Conservation (phyloP, 2,888 invertebrate species). For the Idaea aversata region DNA sequence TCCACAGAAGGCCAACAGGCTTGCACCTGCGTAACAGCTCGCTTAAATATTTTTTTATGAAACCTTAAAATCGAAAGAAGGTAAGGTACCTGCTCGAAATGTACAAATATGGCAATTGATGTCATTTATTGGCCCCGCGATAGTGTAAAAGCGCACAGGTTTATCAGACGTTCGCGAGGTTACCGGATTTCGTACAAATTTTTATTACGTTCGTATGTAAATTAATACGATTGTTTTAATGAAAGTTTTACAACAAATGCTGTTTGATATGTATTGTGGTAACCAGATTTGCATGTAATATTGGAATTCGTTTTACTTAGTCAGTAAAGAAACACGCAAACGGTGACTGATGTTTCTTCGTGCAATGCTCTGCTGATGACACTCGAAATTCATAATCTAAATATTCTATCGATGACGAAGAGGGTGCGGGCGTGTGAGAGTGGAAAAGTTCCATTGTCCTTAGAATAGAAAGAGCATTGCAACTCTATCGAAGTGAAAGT, state of each 20-base stretch:
- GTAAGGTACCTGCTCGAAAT: background rate
- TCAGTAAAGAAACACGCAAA: background rate
- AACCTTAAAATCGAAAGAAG: background rate
- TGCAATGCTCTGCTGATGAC: background rate
- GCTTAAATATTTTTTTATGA: conserved; percentile 4
- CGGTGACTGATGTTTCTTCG: background rate
- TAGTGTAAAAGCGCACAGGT: background rate
- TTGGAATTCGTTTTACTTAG: too few species aligned
- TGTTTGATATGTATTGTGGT: background rate
- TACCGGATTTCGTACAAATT: background rate
- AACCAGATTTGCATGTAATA: too few species aligned
- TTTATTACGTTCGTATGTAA: background rate
- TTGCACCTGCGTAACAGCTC: conserved; percentile 21
- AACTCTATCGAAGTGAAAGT: conserved; percentile 70
- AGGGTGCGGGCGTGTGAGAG: conserved; percentile 61
- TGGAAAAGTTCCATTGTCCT: conserved; percentile 60
- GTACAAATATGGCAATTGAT: conserved; percentile 1
- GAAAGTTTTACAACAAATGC: background rate
- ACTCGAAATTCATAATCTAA: conserved; percentile 32
- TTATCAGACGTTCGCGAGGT: background rate
- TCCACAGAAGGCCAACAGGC: conserved; percentile 23
- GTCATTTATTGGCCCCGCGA: background rate
- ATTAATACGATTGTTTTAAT: background rate
- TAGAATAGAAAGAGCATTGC: conserved; percentile 50
- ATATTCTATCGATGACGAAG: conserved; percentile 42